phyloP scores from a whole-genome alignment of 2,888 invertebrate species.

The Sesamia inferens region DNA sequence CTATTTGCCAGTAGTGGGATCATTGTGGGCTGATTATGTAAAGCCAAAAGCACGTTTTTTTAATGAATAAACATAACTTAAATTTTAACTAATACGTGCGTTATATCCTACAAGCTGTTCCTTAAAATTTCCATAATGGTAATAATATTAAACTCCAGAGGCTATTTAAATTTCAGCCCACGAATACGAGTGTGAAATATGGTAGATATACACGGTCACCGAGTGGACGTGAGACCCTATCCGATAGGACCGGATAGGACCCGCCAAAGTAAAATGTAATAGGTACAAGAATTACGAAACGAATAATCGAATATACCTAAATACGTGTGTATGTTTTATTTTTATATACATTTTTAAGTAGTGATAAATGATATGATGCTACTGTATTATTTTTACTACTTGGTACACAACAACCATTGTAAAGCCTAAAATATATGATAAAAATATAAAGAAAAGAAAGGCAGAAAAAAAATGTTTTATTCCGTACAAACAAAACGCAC shows the following conservation, averaged over 20 bases:
- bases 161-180: conserved; percentile 61
- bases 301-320: conserved; percentile 22
- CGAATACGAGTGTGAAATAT: conserved; percentile 57
- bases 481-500: too few relatives aligned
- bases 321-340: neutral
- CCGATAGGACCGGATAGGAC: conserved; percentile 24
- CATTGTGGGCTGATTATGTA: neutral
- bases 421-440: too few relatives aligned
- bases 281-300: conserved; percentile 2
- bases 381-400: too few relatives aligned
- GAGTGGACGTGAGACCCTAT: conserved; percentile 40
- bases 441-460: too few relatives aligned
- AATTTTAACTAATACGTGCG: neutral
- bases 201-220: conserved; percentile 41
- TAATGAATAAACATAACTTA: neutral
- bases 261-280: conserved; percentile 30
- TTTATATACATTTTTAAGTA: neutral
- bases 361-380: too few relatives aligned
- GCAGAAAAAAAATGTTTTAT: too few relatives aligned
- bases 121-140: conserved; percentile 15
- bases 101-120: conserved; percentile 3
- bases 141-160: conserved; percentile 37
- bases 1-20: neutral
- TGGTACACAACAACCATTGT: too few relatives aligned
- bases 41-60: neutral